These are phyloP conservation scores for Acanthiza pusilla DNA, from an alignment of 2,797 vertebrate species.

Conservation along the genomic window DNA sequence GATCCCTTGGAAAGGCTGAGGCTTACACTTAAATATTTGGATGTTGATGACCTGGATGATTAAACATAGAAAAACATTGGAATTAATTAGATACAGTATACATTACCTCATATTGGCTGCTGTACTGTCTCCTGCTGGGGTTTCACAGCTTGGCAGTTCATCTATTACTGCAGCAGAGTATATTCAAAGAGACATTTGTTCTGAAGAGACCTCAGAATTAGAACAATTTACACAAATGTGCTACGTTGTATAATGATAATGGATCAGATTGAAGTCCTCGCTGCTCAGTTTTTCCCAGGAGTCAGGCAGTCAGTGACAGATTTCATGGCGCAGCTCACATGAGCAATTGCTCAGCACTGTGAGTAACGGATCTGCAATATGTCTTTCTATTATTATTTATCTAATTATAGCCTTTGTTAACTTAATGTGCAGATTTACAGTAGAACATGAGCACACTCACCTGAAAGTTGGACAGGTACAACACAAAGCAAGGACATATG, in stretches of 20 bases:
- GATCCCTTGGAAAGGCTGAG: neutral
- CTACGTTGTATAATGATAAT: neutral
- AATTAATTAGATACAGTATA: neutral
- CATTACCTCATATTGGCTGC: neutral
- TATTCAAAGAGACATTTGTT: neutral
- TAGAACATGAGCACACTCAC: neutral
- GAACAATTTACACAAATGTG: neutral
- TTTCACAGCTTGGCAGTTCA: neutral
- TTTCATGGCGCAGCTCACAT: neutral
- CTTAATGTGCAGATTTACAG: neutral
- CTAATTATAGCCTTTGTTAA: neutral
- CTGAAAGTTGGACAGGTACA: neutral
- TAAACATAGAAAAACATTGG: neutral
- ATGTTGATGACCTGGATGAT: neutral
- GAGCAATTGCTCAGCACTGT: constrained; percentile 20
- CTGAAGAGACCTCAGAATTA: neutral
- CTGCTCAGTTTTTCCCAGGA: constrained; percentile 7
- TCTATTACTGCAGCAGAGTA: neutral
- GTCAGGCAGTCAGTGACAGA: neutral
- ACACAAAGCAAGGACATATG: neutral
- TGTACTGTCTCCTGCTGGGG: neutral
- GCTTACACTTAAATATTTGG: constrained; percentile 10
- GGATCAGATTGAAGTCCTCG: constrained; percentile 2
- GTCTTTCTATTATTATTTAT: neutral
- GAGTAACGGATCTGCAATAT: constrained; percentile 25